These are phyloP conservation scores for Pseudococcus viburni DNA, from an alignment of 2,888 invertebrate genomes.

Conservation along the genomic window DNA sequence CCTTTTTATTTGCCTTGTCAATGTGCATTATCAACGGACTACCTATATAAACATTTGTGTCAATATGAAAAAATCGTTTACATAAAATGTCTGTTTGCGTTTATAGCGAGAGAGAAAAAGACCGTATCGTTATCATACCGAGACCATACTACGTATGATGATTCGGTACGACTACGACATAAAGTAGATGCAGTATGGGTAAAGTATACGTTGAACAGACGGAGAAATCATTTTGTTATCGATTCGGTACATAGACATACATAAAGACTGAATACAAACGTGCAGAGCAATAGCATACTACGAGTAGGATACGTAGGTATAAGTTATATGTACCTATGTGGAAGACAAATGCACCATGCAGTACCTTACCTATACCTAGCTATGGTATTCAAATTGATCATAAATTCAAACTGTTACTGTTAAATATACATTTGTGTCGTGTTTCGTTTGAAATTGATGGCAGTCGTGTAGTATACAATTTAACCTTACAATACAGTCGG, in stretches of 20 bases:
- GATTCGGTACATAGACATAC: not conserved
- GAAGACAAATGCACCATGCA: slow-evolving; percentile 18
- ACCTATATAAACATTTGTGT: slow-evolving; percentile 14
- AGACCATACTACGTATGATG: not conserved
- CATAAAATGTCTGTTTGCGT: not conserved
- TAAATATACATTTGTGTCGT: slow-evolving; percentile 38
- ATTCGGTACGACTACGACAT: not conserved
- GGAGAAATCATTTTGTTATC: slow-evolving; percentile 19
- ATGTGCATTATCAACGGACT: slow-evolving; percentile 4
- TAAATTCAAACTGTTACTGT: slow-evolving; percentile 41
- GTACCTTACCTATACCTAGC: not conserved
- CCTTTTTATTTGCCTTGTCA: not conserved
- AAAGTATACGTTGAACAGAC: not conserved
- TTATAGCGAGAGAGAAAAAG: not conserved
- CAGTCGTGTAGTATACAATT: slow-evolving; percentile 19
- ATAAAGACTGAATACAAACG: not conserved
- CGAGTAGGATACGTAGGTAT: not conserved
- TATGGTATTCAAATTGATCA: not conserved
- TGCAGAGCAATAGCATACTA: not conserved
- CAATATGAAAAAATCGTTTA: slow-evolving; percentile 17
- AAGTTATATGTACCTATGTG: not conserved
- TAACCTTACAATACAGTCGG: slow-evolving; percentile 30
- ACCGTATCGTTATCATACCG: not conserved
- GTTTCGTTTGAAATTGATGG: slow-evolving; percentile 45
- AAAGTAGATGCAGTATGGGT: not conserved